A percentile compares a stretch with the other conserved stretches of the same genome.
Evolutionary conservation across 2,888 invertebrate genomes (phyloP).

Genomic region (Smittia sp.): DNA sequence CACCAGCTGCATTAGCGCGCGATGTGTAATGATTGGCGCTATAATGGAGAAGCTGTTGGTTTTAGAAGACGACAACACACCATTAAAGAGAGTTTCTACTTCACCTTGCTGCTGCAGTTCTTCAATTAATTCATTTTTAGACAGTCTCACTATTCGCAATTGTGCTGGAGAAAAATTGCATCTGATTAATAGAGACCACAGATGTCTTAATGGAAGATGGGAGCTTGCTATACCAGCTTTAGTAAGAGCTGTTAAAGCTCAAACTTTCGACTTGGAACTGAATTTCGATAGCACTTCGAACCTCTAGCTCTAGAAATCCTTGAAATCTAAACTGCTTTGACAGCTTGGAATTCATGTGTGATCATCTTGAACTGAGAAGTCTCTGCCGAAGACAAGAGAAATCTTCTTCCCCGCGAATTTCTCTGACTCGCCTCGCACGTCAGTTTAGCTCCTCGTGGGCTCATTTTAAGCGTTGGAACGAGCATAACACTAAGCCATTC

Average conservation of each 20-base stretch:
- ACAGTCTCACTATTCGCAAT: slow-evolving; percentile 1
- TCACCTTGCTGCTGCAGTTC: not conserved
- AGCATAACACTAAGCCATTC: too few species aligned
- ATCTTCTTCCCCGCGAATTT: too few species aligned
- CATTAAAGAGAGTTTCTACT: not conserved
- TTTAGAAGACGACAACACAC: slow-evolving; percentile 17
- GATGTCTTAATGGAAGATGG: not conserved
- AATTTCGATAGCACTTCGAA: too few species aligned
- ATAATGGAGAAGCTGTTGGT: slow-evolving; percentile 28
- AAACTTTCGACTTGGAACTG: too few species aligned
- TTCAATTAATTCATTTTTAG: slow-evolving; percentile 32
- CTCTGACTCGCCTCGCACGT: too few species aligned
- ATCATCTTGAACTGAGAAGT: not conserved
- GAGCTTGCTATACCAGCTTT: not conserved
- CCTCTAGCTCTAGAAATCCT: too few species aligned
- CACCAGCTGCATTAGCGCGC: not conserved
- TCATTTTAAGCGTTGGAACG: too few species aligned
- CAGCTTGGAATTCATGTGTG: too few species aligned
- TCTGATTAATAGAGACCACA: not conserved
- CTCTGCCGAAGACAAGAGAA: too few species aligned
- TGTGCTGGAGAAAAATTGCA: not conserved
- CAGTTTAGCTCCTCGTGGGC: too few species aligned
- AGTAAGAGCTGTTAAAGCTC: not conserved
- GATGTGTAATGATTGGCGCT: slow-evolving; percentile 29
- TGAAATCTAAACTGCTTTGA: too few species aligned